phyloP scores from a whole-genome alignment of 2,797 vertebrate genomes.

The Acanthornis magna region DNA sequence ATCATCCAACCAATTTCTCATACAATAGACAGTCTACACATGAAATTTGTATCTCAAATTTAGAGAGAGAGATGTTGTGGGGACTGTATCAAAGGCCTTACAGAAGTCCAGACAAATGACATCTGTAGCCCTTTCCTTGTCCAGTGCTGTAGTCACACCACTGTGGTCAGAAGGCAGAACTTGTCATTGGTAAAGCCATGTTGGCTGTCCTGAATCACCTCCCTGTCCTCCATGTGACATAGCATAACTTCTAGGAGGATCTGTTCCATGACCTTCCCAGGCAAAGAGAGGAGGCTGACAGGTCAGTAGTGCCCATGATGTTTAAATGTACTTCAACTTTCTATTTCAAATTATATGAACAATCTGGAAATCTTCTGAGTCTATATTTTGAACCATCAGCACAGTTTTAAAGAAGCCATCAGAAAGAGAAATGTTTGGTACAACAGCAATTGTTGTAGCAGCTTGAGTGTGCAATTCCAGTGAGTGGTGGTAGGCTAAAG shows the following conservation, averaged over 20 bases:
- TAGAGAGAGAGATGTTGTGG: neutral
- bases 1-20: neutral
- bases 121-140: neutral
- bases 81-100: neutral
- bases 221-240: neutral
- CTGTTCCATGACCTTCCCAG: neutral
- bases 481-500: neutral
- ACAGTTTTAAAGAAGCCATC: neutral
- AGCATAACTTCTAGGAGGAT: neutral
- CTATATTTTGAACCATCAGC: neutral
- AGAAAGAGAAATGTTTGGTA: neutral
- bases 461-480: neutral
- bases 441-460: neutral
- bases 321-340: neutral
- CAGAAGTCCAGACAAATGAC: neutral
- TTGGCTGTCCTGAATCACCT: neutral
- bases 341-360: neutral
- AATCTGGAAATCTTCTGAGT: neutral
- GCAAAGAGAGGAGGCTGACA: neutral
- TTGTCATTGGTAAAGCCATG: neutral
- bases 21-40: neutral
- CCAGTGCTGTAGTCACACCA: neutral
- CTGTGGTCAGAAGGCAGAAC: neutral
- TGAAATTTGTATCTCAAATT: neutral
- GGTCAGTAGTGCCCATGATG: neutral